Evolutionary conservation across 2,797 vertebrate genomes (phyloP).

Genomic region (Sebastes oblongus): DNA sequence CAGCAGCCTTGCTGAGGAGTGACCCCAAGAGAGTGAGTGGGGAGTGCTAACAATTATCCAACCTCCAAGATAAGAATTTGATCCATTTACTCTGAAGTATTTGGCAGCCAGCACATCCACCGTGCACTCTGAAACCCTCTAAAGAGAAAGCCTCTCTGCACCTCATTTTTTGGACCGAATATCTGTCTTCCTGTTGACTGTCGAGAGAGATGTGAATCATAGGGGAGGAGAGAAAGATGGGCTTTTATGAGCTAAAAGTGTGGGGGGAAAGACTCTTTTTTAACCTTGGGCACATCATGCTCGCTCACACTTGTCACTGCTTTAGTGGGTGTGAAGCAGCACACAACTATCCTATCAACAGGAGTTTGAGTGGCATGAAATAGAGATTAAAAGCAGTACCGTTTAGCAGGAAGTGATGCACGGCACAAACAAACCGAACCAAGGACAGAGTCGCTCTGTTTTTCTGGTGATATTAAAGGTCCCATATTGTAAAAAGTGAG

Average conservation of each 20-base stretch:
- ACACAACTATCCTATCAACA: conserved; percentile 19
- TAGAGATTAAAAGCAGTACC: conserved; percentile 34
- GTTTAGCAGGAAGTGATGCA: conserved; percentile 8
- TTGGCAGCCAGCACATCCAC: conserved; percentile 27
- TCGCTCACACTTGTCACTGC: conserved; percentile 28
- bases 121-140: conserved; percentile 3
- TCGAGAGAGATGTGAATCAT: conserved; percentile 19
- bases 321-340: conserved; percentile 38
- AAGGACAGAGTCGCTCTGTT: conserved; percentile 21
- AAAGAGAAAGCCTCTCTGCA: conserved; percentile 22
- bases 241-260: conserved; percentile 32
- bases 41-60: conserved; percentile 59
- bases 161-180: conserved; percentile 25
- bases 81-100: conserved; percentile 55
- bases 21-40: conserved; percentile 47
- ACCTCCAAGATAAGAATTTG: conserved; percentile 55
- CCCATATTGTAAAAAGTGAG: too few relatives aligned
- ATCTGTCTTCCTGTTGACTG: conserved; percentile 35
- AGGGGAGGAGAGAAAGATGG: not conserved
- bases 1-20: conserved; percentile 48
- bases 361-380: conserved; percentile 36
- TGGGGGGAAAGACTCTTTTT: not conserved
- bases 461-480: not conserved
- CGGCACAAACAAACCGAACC: not conserved
- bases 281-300: conserved; percentile 47